Conservation (phyloP, 2,113 vertebrate species). For the Bothrops jararaca region DNA sequence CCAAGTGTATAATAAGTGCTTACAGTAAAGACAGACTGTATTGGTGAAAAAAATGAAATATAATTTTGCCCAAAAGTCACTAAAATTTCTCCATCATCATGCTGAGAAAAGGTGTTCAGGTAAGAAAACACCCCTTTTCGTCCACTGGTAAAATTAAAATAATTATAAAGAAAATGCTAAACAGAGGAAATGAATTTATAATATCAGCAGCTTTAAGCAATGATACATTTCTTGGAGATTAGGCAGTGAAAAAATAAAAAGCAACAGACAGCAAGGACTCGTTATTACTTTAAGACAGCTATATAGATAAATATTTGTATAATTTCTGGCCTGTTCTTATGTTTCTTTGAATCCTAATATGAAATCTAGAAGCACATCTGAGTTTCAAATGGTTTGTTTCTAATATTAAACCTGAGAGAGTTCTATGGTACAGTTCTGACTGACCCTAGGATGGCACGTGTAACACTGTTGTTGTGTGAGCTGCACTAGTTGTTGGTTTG, state of each 20-base stretch:
- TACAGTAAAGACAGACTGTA: background rate
- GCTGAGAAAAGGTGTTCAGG: no score
- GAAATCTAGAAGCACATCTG: background rate
- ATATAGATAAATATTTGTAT: background rate
- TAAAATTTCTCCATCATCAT: background rate
- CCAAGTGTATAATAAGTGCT: background rate
- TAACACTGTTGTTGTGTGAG: background rate
- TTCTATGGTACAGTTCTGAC: background rate
- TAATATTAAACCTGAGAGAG: background rate
- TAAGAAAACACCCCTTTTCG: background rate
- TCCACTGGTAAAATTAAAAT: background rate
- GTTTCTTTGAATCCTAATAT: background rate
- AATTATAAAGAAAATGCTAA: background rate
- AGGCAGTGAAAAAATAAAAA: background rate
- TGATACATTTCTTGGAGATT: background rate
- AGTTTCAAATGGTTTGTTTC: background rate
- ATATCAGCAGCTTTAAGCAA: background rate
- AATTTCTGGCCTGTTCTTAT: background rate
- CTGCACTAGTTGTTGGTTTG: background rate
- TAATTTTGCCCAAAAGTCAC: background rate
- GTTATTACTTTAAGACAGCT: background rate
- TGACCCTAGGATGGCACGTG: background rate
- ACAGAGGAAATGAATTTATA: background rate
- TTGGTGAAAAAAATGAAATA: background rate
- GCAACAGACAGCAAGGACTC: background rate